Evolutionary conservation across 2,113 vertebrate species (phyloP).

Genomic region (Plecturocebus donacophilus): DNA sequence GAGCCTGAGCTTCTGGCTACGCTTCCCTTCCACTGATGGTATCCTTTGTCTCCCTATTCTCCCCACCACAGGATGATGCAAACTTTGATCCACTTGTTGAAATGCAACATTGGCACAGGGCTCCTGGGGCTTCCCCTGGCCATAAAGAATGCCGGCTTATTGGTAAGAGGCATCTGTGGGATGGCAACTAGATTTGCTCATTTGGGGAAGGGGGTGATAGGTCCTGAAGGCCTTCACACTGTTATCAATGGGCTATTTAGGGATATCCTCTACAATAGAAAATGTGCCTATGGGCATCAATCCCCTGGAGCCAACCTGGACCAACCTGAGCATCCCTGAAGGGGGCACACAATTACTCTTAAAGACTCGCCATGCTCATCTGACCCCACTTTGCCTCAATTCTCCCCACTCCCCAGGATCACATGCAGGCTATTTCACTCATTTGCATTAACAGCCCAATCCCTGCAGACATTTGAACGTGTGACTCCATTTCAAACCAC

Average conservation of each 20-base stretch:
- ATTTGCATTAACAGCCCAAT: not conserved
- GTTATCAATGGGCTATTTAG: not conserved
- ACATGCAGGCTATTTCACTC: not conserved
- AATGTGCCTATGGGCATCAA: not conserved
- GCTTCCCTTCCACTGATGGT: not conserved
- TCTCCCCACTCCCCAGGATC: not conserved
- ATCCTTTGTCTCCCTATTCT: not conserved
- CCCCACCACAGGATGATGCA: slow-evolving; percentile 82
- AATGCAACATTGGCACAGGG: slow-evolving; percentile 91
- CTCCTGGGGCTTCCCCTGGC: slow-evolving; percentile 90
- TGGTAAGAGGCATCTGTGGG: slow-evolving; percentile 82
- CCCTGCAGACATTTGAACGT: not conserved
- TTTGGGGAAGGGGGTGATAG: not conserved
- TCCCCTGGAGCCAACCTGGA: not conserved
- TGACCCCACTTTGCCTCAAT: no score
- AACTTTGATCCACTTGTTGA: slow-evolving; percentile 90
- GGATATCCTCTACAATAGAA: not conserved
- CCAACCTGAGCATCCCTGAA: not conserved
- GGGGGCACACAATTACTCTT: not conserved
- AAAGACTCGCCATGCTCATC: rapidly evolving
- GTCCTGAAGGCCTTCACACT: not conserved
- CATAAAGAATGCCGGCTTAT: slow-evolving; percentile 90
- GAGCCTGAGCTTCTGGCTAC: not conserved
- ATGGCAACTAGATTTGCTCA: not conserved
- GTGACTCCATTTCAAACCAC: not conserved